Evolutionary conservation across 2,113 vertebrate species (phyloP).

Genomic region (Odocoileus hemionus): DNA sequence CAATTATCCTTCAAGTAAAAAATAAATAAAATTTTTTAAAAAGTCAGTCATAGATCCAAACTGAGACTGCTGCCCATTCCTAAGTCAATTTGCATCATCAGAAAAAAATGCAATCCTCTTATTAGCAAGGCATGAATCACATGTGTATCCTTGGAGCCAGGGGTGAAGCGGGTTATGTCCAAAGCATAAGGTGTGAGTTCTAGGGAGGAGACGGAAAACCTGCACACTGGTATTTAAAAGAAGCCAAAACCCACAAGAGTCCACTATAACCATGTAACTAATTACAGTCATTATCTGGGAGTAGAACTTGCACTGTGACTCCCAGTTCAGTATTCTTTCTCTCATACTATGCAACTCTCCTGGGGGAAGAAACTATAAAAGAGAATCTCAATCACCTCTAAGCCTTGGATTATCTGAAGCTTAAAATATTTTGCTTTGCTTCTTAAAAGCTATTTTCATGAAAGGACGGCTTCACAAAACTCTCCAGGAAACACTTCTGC

Average conservation of each 20-base stretch:
- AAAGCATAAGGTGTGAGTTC: not conserved
- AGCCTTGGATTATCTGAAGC: constrained; percentile 3
- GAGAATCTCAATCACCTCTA: not conserved
- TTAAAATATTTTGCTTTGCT: constrained; percentile 9
- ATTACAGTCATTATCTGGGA: not conserved
- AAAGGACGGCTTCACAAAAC: constrained; percentile 2
- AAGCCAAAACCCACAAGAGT: not conserved
- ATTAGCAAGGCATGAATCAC: not conserved
- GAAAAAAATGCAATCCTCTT: not conserved
- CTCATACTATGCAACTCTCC: not conserved
- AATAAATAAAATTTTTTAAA: not conserved
- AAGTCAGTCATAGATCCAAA: not conserved
- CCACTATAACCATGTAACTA: not conserved
- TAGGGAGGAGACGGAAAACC: not conserved
- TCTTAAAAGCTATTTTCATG: constrained; percentile 37
- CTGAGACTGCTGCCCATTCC: not conserved
- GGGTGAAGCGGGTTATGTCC: not conserved
- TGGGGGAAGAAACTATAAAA: not conserved
- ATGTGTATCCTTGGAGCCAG: not conserved
- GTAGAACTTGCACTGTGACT: not conserved
- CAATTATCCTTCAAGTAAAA: not conserved
- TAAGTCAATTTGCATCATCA: not conserved
- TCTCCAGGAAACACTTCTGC: constrained; percentile 14
- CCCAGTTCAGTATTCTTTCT: not conserved
- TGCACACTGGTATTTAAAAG: not conserved